phyloP scores from a whole-genome alignment of 2,888 invertebrate species.

The Scaptomyza reducta region DNA sequence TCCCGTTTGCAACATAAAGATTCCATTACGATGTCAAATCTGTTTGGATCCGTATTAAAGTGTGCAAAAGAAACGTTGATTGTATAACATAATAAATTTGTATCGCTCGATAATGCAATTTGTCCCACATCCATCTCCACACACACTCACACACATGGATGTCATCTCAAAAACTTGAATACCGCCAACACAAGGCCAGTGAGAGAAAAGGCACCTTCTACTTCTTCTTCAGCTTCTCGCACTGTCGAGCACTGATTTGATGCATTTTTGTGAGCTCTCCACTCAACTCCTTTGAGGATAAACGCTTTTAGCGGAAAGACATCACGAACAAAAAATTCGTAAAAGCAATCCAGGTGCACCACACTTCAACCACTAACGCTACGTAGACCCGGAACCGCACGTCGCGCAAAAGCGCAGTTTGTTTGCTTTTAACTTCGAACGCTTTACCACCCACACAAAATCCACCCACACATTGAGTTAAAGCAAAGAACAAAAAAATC shows the following conservation, averaged over 20 bases:
- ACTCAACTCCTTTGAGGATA: slow-evolving; percentile 58
- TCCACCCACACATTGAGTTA: slow-evolving; percentile 16
- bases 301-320: slow-evolving; percentile 60
- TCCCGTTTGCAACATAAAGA: background rate
- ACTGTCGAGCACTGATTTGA: slow-evolving; percentile 47
- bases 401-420: slow-evolving; percentile 60
- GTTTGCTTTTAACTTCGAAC: slow-evolving; percentile 65
- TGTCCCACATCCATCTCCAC: slow-evolving; percentile 5
- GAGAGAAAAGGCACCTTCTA: background rate
- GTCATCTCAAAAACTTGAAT: slow-evolving; percentile 3
- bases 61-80: background rate
- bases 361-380: slow-evolving; percentile 12
- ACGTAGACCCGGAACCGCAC: background rate
- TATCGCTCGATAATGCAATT: slow-evolving; percentile 26
- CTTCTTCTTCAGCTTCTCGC: slow-evolving; percentile 10
- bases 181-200: slow-evolving; percentile 10
- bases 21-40: background rate
- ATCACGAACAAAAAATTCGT: slow-evolving; percentile 12
- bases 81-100: slow-evolving; percentile 17
- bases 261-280: slow-evolving; percentile 38
- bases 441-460: slow-evolving; percentile 29
- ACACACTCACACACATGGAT: too few relatives aligned
- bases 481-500: slow-evolving; percentile 32
- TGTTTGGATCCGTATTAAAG: background rate
- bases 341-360: slow-evolving; percentile 37